phyloP scores from a whole-genome alignment of 2,797 vertebrate genomes.

The Tenualosa ilisha region DNA sequence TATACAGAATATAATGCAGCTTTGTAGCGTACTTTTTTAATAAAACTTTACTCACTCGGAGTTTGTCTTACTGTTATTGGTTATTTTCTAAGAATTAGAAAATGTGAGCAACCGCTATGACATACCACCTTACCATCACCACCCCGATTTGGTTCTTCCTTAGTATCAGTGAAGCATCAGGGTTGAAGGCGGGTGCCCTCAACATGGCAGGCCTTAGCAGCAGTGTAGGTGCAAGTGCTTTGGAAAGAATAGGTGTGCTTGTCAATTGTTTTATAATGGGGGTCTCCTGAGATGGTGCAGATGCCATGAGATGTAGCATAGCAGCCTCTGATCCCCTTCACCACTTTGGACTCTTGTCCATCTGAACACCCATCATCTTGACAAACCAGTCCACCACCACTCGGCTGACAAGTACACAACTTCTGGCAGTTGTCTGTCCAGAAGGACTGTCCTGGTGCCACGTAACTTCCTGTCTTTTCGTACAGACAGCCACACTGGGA shows the following conservation, averaged over 20 bases:
- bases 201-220: conserved; percentile 49
- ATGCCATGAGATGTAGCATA: conserved; percentile 36
- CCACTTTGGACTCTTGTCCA: conserved; percentile 41
- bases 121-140: conserved; percentile 52
- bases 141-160: conserved; percentile 41
- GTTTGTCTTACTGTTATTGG: too few relatives aligned
- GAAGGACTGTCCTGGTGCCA: conserved; percentile 60
- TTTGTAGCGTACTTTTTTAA: too few relatives aligned
- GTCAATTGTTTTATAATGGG: conserved; percentile 61
- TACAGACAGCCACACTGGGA: conserved; percentile 69
- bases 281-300: conserved; percentile 58
- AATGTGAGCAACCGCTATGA: background rate
- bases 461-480: conserved; percentile 54
- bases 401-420: conserved; percentile 60
- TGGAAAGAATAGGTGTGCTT: conserved; percentile 50
- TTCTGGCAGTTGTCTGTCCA: conserved; percentile 65
- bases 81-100: too few relatives aligned
- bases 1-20: too few relatives aligned
- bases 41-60: too few relatives aligned
- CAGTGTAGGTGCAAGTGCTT: conserved; percentile 60
- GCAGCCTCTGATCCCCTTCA: conserved; percentile 25
- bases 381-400: conserved; percentile 34
- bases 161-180: conserved; percentile 59
- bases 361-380: conserved; percentile 27
- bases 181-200: conserved; percentile 30